Percentiles rank a stretch among this genome's conserved stretches.
phyloP scores from a whole-genome alignment of 2,888 invertebrate genomes.

The Pristionchus japonicus region DNA sequence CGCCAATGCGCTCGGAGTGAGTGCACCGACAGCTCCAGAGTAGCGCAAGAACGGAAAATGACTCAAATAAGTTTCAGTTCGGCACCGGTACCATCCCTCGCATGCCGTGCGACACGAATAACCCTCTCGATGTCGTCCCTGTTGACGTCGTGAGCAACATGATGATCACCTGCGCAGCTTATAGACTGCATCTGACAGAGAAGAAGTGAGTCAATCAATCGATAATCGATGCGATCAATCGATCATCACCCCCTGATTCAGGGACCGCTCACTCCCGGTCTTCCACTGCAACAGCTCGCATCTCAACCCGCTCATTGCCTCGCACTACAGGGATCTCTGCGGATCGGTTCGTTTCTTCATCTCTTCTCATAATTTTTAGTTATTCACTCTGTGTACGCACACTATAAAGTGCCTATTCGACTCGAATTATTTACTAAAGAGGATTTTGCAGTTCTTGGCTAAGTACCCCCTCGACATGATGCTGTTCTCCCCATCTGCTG shows the following conservation, averaged over 20 bases:
- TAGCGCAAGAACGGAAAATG: too few relatives aligned
- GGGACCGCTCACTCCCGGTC: constrained; percentile 79
- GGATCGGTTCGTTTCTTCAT: background rate
- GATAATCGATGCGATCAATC: too few relatives aligned
- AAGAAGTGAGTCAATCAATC: background rate
- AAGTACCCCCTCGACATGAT: constrained; percentile 13
- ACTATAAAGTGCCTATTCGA: too few relatives aligned
- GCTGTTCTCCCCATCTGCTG: background rate
- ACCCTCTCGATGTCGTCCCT: constrained; percentile 89
- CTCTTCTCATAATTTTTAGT: too few relatives aligned
- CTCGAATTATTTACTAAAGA: too few relatives aligned
- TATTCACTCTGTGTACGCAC: background rate
- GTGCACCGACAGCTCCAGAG: too few relatives aligned
- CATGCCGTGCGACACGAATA: constrained; percentile 80
- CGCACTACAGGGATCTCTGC: background rate
- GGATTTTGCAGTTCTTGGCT: constrained; percentile 21
- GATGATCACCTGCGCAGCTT: constrained; percentile 89
- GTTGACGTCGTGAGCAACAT: constrained; percentile 92
- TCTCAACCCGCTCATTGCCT: constrained; percentile 83
- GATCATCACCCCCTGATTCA: too few relatives aligned
- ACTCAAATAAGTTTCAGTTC: constrained; percentile 12
- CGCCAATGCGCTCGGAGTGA: constrained; percentile 9
- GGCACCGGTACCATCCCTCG: constrained; percentile 34
- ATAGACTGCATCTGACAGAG: constrained; percentile 75
- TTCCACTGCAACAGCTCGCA: constrained; percentile 93